phyloP scores from a whole-genome alignment of 2,113 vertebrate genomes.

The Mixornis gularis region DNA sequence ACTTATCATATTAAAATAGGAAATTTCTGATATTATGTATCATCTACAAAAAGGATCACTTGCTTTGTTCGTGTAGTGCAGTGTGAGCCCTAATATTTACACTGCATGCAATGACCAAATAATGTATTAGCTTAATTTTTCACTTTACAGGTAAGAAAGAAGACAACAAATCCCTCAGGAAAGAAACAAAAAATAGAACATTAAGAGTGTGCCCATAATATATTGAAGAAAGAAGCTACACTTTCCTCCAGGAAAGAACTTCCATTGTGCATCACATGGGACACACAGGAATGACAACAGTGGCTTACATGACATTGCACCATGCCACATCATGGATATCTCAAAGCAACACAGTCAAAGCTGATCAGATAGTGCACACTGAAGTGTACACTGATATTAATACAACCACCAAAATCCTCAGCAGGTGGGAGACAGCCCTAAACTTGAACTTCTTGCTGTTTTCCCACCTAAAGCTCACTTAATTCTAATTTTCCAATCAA shows the following conservation, averaged over 20 bases:
- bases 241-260: not conserved
- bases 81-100: not conserved
- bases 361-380: not conserved
- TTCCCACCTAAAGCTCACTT: not conserved
- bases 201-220: not conserved
- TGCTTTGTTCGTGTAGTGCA: not conserved
- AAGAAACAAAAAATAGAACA: not conserved
- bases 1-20: not conserved
- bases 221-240: not conserved
- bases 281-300: not conserved
- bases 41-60: not conserved
- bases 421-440: not conserved
- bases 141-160: not conserved
- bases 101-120: not conserved
- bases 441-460: not conserved
- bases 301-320: not conserved
- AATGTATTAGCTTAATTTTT: not conserved
- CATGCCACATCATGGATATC: not conserved
- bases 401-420: not conserved
- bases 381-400: not conserved
- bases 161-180: not conserved
- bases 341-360: not conserved
- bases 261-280: rapidly evolving
- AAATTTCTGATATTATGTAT: not conserved
- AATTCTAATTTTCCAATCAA: not conserved